Percentiles rank a stretch among this genome's conserved stretches.
These are phyloP conservation scores for Ephestia elutella DNA, from an alignment of 1,140 invertebrate species.

Conservation along the genomic window DNA sequence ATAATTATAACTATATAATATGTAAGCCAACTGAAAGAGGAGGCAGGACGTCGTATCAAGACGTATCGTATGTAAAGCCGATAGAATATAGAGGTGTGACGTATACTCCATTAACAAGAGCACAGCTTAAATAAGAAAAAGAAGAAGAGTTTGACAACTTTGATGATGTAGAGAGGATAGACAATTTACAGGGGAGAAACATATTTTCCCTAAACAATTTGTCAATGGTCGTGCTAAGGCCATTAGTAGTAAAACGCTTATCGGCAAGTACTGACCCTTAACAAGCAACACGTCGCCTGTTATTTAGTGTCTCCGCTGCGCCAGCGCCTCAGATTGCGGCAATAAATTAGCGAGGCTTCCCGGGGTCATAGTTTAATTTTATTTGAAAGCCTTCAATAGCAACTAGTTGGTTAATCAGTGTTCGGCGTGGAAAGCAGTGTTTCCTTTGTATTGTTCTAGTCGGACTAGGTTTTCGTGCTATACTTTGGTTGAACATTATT, in stretches of 20 bases:
- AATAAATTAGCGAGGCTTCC: conserved; percentile 5
- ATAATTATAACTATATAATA: no score
- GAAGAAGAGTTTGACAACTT: no score
- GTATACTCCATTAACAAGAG: no score
- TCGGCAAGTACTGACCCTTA: not conserved
- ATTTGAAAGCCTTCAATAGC: conserved; percentile 1
- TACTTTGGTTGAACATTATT: not conserved
- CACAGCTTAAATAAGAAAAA: no score
- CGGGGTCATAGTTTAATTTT: conserved; percentile 12
- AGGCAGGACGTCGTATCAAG: no score
- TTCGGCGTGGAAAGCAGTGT: not conserved
- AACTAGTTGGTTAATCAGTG: not conserved
- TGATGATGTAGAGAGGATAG: not conserved
- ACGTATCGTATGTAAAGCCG: no score
- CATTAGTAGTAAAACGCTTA: conserved; percentile 1
- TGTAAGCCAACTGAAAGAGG: no score
- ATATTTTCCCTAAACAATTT: not conserved
- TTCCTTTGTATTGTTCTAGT: conserved; percentile 1
- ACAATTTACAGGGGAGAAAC: not conserved
- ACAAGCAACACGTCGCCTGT: not conserved
- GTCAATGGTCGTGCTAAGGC: not conserved
- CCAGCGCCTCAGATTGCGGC: not conserved
- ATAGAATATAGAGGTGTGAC: no score
- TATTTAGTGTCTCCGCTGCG: not conserved
- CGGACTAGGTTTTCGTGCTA: not conserved